Evolutionary conservation across 2,888 invertebrate species (phyloP), one percentile per base, ranked within the genome.

Genomic region (Prosopocoilus inquinatus): DNA sequence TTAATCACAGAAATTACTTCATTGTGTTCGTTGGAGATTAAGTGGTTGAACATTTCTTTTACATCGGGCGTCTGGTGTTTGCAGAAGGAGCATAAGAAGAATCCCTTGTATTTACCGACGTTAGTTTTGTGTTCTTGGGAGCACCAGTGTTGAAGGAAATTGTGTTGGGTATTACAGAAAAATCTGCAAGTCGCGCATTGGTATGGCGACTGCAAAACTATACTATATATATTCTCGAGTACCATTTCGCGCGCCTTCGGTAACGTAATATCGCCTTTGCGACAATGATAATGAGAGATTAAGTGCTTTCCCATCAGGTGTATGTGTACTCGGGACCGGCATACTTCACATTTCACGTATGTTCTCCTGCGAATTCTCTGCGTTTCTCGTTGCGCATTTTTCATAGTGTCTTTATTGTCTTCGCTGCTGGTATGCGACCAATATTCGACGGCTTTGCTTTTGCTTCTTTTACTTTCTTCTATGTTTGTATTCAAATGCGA

Each of bases 161-260:
- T 83, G 48, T 83, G 82, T 58, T 84, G 82, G 67, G 85, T 89
- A 72, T 93, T 92, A 64, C 90, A 89, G 73, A 91, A 95, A 75
- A 91, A 95, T 54, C 85, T 85, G 72, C 95, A 95, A 9, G 89
- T 82, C 39, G 84, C 84, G 71, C 95, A 95, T 75, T 93, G 94
- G 70, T 88, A 95, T 0, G 92, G 93, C 45, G 90, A 87, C 66
- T 93, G 90, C 55, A 86, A 81, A 4, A 92, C 87, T 59, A 94
- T 86, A 55, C 86, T 85, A 60, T 83, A 82, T 70, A 93, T 91
- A 72, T 94, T 88, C 50, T 86, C 84, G 33, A 93, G 79, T 49
- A 94, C 84, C 68, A 90, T 81, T 49, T 82, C 79, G 58, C 82
- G 82, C 8, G 82, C 80, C 28, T 78, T 78, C 2, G 83, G 81